Percentiles rank a stretch among this genome's conserved stretches.
Evolutionary conservation across 2,888 invertebrate genomes (phyloP).

Genomic region (Calliphora vomitoria): DNA sequence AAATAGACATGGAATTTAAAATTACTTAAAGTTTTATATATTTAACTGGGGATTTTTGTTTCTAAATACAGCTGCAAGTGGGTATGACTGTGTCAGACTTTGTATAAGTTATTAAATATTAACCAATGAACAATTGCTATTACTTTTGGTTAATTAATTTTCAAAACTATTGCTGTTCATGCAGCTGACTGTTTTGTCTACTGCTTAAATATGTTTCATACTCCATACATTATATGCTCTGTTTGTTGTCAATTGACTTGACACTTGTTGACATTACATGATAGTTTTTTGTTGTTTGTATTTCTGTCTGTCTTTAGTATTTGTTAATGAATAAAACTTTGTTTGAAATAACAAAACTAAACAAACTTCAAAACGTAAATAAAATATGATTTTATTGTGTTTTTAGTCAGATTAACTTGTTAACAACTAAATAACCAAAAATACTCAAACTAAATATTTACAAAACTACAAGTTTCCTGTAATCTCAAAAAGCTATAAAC

Average conservation of each 20-base stretch:
- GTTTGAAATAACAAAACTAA: not conserved
- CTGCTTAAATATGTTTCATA: not conserved
- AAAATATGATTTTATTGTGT: not conserved
- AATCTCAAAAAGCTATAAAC: not conserved
- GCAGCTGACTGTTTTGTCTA: not conserved
- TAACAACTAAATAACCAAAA: slow-evolving; percentile 23
- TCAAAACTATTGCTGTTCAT: not conserved
- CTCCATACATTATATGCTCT: slow-evolving; percentile 48
- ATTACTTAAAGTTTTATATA: not conserved
- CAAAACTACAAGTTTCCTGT: slow-evolving; percentile 11
- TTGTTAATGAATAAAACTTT: slow-evolving; percentile 26
- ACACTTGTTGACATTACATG: slow-evolving; percentile 63
- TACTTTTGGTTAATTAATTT: not conserved
- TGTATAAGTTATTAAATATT: not conserved
- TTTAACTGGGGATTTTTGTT: not conserved
- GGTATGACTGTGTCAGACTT: not conserved
- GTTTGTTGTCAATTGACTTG: slow-evolving; percentile 62
- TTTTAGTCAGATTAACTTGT: slow-evolving; percentile 8
- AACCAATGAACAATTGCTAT: slow-evolving; percentile 24
- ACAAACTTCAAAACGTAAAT: not conserved
- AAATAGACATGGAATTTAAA: not conserved
- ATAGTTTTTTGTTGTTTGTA: not conserved
- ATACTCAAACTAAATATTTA: not conserved
- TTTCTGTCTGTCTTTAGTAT: not conserved
- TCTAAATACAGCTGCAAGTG: too few species aligned